These are phyloP conservation scores for Eurytoma adleriae DNA, from an alignment of 2,888 invertebrate genomes.

Conservation along the genomic window DNA sequence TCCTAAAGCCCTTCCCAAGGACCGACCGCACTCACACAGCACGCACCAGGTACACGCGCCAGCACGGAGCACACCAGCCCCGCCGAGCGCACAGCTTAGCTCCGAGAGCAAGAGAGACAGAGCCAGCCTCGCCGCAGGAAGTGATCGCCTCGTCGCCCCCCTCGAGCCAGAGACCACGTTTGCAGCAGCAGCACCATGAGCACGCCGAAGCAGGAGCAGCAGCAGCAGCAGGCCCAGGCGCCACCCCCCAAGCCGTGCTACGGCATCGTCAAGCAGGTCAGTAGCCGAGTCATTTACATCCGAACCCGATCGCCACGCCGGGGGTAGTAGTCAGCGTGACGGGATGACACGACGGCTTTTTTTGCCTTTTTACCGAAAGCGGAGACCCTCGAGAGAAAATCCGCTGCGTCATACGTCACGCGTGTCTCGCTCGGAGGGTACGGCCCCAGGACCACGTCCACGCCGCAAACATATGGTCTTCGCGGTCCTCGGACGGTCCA, in stretches of 20 bases:
- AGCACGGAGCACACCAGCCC: neutral
- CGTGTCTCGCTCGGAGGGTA: neutral
- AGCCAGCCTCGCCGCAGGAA: constrained; percentile 14
- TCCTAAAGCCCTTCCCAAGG: constrained; percentile 29
- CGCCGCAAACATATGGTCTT: constrained; percentile 54
- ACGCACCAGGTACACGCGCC: neutral
- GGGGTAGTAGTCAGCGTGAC: neutral
- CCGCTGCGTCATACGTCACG: too few species aligned
- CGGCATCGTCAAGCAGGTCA: constrained; percentile 82
- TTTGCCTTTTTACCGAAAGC: too few species aligned
- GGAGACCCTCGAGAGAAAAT: too few species aligned
- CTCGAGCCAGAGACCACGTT: constrained; percentile 23
- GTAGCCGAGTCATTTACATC: constrained; percentile 53
- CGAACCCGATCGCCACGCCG: neutral
- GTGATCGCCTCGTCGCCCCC: constrained; percentile 26
- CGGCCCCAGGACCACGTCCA: constrained; percentile 6
- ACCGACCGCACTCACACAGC: neutral
- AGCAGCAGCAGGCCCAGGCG: constrained; percentile 57
- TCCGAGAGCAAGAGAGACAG: neutral
- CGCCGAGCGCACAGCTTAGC: neutral
- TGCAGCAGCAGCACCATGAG: constrained; percentile 51
- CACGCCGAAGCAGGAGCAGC: constrained; percentile 58
- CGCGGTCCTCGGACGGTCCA: neutral
- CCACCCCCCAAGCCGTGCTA: constrained; percentile 63
- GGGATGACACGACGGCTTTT: neutral